Evolutionary conservation across 2,113 vertebrate genomes (phyloP).

Genomic region (Paralichthys olivaceus): DNA sequence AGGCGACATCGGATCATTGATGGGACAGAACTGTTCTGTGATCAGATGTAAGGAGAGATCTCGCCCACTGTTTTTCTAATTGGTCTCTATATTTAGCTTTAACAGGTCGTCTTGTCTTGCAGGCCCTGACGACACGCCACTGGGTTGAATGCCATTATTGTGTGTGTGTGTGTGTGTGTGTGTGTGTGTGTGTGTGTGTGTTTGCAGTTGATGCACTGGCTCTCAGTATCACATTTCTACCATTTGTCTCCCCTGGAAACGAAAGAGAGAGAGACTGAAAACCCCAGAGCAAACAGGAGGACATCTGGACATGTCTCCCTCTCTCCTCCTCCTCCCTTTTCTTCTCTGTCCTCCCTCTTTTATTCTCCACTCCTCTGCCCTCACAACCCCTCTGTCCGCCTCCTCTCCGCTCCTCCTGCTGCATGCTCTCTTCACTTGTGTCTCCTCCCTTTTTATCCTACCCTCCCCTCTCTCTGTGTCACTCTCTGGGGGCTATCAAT

Average conservation of each 20-base stretch:
- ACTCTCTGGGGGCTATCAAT: constrained; percentile 78
- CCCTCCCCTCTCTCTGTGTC: constrained; percentile 27
- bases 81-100: not conserved
- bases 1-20: not conserved
- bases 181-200: constrained; percentile 20
- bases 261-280: constrained; percentile 53
- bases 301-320: constrained; percentile 70
- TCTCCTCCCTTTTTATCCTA: constrained; percentile 37
- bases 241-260: constrained; percentile 79
- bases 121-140: not conserved
- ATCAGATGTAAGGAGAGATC: not conserved
- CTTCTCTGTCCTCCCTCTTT: constrained; percentile 1
- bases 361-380: constrained; percentile 15
- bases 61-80: not conserved
- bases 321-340: constrained; percentile 16
- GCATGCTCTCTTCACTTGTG: constrained; percentile 8
- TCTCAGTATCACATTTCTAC: constrained; percentile 74
- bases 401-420: constrained; percentile 16
- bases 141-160: constrained; percentile 30
- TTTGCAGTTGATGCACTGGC: constrained; percentile 63
- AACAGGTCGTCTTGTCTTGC: not conserved
- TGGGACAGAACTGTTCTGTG: not conserved
- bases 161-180: constrained; percentile 16
- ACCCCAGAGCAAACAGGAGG: constrained; percentile 68
- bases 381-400: constrained; percentile 27